phyloP scores from a whole-genome alignment of 2,888 invertebrate genomes.

The Notodonta dromedarius region DNA sequence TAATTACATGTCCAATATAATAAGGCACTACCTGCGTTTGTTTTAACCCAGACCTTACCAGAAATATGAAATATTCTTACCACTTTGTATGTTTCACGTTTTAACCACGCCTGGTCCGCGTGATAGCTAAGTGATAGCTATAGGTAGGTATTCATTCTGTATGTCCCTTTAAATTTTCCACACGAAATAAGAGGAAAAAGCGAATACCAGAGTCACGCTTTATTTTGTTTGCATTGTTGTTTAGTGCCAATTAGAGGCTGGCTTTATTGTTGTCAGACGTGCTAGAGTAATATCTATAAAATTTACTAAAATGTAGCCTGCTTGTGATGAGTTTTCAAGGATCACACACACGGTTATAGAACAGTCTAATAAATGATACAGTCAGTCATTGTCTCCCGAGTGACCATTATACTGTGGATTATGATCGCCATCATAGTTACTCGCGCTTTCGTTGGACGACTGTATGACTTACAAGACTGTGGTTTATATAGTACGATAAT shows the following conservation, averaged over 20 bases:
- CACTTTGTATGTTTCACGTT: neutral
- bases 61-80: too few relatives aligned
- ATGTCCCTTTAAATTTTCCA: conserved; percentile 4
- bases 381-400: too few relatives aligned
- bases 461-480: too few relatives aligned
- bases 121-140: neutral
- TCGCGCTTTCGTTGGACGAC: too few relatives aligned
- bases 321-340: neutral
- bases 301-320: neutral
- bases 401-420: too few relatives aligned
- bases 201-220: conserved; percentile 3
- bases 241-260: conserved; percentile 7
- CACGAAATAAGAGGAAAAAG: neutral
- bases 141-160: neutral
- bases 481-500: too few relatives aligned
- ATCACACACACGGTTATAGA: neutral
- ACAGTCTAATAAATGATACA: too few relatives aligned
- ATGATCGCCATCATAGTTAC: too few relatives aligned
- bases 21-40: too few relatives aligned
- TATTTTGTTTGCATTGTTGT: conserved; percentile 4
- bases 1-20: too few relatives aligned
- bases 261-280: conserved; percentile 1
- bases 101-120: neutral
- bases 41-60: too few relatives aligned
- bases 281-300: neutral